Evolutionary conservation across 2,888 invertebrate genomes (phyloP), one percentile per base, ranked within the genome.

Genomic region (Lordiphosa fenestrarum): DNA sequence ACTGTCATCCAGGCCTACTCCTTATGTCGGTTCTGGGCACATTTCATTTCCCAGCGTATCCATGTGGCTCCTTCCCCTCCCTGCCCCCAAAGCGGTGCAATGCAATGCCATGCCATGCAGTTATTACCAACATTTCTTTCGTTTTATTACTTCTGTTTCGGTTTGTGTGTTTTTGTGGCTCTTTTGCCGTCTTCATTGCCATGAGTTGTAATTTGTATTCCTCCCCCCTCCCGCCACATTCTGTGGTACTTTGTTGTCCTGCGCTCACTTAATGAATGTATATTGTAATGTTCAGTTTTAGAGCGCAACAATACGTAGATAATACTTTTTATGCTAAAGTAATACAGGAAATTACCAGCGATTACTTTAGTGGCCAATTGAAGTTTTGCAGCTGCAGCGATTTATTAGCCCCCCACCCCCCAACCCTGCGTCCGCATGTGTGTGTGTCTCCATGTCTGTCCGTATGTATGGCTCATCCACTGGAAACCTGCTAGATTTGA

Each of bases 121-220:
- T 77, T 77, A 77, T 83, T 76, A 76, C 84, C 84, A 76, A 65
- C 84, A 76, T 65, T 61, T 61, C 46, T 56, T 67, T 39, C 13
- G 30, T 50, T 61, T 67, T 61, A 66, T 66, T 60, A 56, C 52
- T 30, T 42, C 36, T 66, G 52, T 66, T 66, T 60, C 53, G 38
- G 44, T 51, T 50, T 53, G 59, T 65, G 47, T 64, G 35, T 13
- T 13, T 40, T 54, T 48, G 50, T 50, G 25, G 33, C 44, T 44
- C 44, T 50, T 30, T 44, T 25, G 37, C 35, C 39, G 25, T 59
- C 63, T 62, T 53, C 62, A 61, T 61, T 42, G 63, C 66, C 65
- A 44, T 57, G 50, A 47, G 56, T 56, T 56, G 66, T 65, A 65
- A 65, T 64, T 66, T 64, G 64, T 66, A 57, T 25, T 25, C 25